Evolutionary conservation across 2,113 vertebrate species (phyloP).

Genomic region (Ovis aries): ARS-UI_Ramb_v3.0 NC_056070.1:69572001-69572500

Average conservation of each 20-base stretch:
- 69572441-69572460: not conserved
- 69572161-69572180: not conserved
- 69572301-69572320: not conserved
- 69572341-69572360: not conserved
- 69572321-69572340: not conserved
- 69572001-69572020: not conserved
- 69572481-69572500: fast-evolving
- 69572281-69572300: not conserved
- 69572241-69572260: not conserved
- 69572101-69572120: not conserved
- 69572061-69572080: not conserved
- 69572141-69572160: not conserved
- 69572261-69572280: not conserved
- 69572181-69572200: not conserved
- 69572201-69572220: not conserved
- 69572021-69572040: not conserved
- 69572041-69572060: not conserved
- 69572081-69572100: not conserved
- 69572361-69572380: fast-evolving
- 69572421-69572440: not conserved
- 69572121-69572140: not conserved
- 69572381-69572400: not conserved
- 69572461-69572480: not conserved
- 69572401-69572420: not conserved
- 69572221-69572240: not conserved